Conservation (phyloP, 2,113 vertebrate genomes). For the Synchiropus splendidus region DNA sequence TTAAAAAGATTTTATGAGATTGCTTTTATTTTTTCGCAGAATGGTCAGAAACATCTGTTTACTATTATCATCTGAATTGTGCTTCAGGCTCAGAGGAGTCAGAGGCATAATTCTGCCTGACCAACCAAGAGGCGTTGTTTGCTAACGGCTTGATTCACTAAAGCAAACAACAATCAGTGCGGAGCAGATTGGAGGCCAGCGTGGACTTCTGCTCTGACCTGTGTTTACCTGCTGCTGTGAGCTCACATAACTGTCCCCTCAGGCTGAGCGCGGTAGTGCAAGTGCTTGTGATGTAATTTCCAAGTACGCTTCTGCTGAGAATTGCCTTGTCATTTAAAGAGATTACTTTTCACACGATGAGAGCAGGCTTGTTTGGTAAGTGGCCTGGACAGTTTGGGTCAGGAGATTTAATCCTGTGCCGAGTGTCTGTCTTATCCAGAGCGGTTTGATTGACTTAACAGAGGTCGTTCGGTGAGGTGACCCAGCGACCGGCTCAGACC, state of each 20-base stretch:
- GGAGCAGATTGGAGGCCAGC: too few species aligned
- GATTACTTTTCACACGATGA: too few species aligned
- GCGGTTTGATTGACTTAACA: slow-evolving; percentile 56
- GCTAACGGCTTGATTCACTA: slow-evolving; percentile 43
- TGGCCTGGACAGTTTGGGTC: slow-evolving; percentile 33
- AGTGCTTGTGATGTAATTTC: too few species aligned
- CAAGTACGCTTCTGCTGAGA: too few species aligned
- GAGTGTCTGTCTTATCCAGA: slow-evolving; percentile 40
- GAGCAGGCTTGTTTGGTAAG: slow-evolving; percentile 34
- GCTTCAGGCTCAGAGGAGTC: slow-evolving; percentile 6
- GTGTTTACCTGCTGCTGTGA: too few species aligned
- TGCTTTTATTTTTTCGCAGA: slow-evolving; percentile 4
- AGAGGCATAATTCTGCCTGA: slow-evolving; percentile 22
- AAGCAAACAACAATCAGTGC: slow-evolving; percentile 38
- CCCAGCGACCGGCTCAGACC: slow-evolving; percentile 34
- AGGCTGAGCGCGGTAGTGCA: too few species aligned
- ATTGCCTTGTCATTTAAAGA: too few species aligned
- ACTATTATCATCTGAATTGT: slow-evolving; percentile 1
- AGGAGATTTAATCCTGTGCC: slow-evolving; percentile 44
- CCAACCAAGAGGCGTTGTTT: slow-evolving; percentile 5
- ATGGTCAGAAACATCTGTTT: slow-evolving; percentile 10
- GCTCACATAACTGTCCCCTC: too few species aligned
- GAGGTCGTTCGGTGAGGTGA: slow-evolving; percentile 31
- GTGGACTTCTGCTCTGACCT: too few species aligned
- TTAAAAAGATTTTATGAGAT: slow-evolving; percentile 14